Evolutionary conservation across 2,888 invertebrate genomes (phyloP).

Genomic region (Volucella inflata): DNA sequence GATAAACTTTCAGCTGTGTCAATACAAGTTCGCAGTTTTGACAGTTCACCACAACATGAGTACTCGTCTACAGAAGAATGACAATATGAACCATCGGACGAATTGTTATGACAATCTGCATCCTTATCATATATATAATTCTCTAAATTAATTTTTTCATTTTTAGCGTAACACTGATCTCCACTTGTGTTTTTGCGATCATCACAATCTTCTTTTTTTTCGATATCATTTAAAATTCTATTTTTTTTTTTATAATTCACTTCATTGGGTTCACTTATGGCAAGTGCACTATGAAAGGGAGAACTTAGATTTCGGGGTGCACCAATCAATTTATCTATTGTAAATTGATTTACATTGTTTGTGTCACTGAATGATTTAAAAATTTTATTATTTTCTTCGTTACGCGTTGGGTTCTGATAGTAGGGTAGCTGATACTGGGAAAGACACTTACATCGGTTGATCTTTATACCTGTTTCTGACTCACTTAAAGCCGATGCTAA

Average conservation of each 20-base stretch:
- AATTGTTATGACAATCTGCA: conserved; percentile 22
- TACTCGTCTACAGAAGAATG: conserved; percentile 29
- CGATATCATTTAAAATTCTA: conserved; percentile 64
- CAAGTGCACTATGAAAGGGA: conserved; percentile 37
- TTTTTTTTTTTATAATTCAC: conserved; percentile 55
- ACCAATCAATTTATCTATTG: conserved; percentile 47
- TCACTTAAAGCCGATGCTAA: conserved; percentile 21
- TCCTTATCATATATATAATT: conserved; percentile 40
- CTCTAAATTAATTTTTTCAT: conserved; percentile 34
- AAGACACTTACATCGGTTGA: conserved; percentile 19
- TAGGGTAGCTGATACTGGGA: not conserved
- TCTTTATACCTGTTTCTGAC: conserved; percentile 16
- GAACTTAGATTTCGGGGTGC: conserved; percentile 29
- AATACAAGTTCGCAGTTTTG: conserved; percentile 52
- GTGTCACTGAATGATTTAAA: conserved; percentile 76
- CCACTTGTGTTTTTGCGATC: conserved; percentile 1
- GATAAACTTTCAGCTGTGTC: conserved; percentile 76
- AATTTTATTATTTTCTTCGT: conserved; percentile 45
- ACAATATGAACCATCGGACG: conserved; percentile 17
- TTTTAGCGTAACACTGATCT: conserved; percentile 4
- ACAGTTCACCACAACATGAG: conserved; percentile 28
- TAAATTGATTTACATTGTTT: conserved; percentile 52
- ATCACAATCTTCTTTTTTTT: conserved; percentile 45
- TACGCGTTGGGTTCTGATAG: not conserved
- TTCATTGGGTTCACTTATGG: conserved; percentile 57